A percentile compares a stretch with the other conserved stretches of the same genome.
Conservation (phyloP, 2,888 invertebrate species). For the Tethea ocularis region DNA sequence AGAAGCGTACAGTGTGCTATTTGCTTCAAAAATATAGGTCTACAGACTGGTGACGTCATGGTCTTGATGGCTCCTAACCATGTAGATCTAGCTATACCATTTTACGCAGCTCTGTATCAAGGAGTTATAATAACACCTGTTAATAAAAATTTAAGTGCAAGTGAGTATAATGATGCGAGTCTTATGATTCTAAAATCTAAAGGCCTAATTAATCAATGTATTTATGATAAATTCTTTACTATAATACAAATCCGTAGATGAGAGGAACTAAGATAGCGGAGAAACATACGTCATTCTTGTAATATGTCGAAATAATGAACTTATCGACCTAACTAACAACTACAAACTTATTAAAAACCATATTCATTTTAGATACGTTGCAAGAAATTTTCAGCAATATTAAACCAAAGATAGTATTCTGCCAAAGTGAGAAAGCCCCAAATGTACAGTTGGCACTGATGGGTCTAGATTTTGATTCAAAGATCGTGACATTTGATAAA, state of each 20-base stretch:
- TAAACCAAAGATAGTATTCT: constrained; percentile 61
- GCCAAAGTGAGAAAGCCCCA: constrained; percentile 55
- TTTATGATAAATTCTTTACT: too few relatives aligned
- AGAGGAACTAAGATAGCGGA: too few relatives aligned
- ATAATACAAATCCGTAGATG: too few relatives aligned
- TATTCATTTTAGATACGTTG: constrained; percentile 51
- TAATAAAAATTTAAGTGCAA: constrained; percentile 52
- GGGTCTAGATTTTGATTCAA: constrained; percentile 40
- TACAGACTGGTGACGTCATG: constrained; percentile 69
- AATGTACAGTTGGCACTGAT: constrained; percentile 51
- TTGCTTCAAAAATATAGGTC: constrained; percentile 58
- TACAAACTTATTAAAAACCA: not conserved
- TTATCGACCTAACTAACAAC: too few relatives aligned
- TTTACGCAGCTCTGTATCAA: constrained; percentile 73
- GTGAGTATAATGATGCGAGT: constrained; percentile 43
- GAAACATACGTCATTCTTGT: too few relatives aligned
- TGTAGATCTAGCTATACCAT: constrained; percentile 70
- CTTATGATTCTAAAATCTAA: not conserved
- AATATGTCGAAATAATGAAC: too few relatives aligned
- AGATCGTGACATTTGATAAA: constrained; percentile 59
- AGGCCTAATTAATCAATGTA: too few relatives aligned
- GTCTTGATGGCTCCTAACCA: constrained; percentile 75
- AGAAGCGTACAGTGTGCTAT: constrained; percentile 70
- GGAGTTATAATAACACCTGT: constrained; percentile 62
- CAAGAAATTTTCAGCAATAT: constrained; percentile 46